Evolutionary conservation across 37 sponge, comb jelly and placozoan genomes (phyloP).

Genomic region (Hexactinellida sp.): DNA sequence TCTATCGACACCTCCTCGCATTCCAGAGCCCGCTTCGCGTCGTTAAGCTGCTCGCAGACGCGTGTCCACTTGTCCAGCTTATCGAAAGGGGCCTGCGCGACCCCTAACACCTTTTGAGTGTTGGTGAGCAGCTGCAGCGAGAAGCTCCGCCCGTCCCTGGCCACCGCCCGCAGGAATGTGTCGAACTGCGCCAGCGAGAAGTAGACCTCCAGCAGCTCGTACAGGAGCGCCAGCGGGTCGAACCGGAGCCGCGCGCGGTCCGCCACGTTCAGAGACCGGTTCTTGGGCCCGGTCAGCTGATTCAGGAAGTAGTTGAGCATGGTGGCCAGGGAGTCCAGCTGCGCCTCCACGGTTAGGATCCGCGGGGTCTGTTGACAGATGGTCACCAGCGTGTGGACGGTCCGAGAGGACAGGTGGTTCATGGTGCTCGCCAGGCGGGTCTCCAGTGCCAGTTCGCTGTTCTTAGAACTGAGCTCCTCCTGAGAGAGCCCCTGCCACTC

Average conservation of each 20-base stretch:
- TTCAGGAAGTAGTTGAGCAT: slow-evolving; percentile 88
- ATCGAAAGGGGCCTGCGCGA: background rate
- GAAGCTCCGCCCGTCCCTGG: slow-evolving; percentile 73
- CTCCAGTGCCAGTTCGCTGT: slow-evolving; percentile 37
- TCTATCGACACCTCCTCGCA: background rate
- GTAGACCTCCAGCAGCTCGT: slow-evolving; percentile 52
- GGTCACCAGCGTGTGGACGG: slow-evolving; percentile 46
- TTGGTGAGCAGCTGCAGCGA: slow-evolving; percentile 54
- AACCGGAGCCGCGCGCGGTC: slow-evolving; percentile 60
- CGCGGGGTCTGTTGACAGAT: background rate
- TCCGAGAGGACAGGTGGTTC: slow-evolving; percentile 47
- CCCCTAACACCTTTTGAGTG: slow-evolving; percentile 32
- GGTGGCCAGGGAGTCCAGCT: slow-evolving; percentile 80
- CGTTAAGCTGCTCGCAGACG: background rate
- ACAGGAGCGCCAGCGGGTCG: slow-evolving; percentile 58
- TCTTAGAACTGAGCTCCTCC: slow-evolving; percentile 41
- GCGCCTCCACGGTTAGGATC: slow-evolving; percentile 11
- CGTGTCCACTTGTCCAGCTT: background rate
- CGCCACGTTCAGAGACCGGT: slow-evolving; percentile 59
- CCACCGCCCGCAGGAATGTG: slow-evolving; percentile 67
- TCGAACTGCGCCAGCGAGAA: slow-evolving; percentile 44
- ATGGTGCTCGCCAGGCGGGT: slow-evolving; percentile 43
- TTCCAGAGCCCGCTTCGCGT: background rate
- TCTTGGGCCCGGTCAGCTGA: slow-evolving; percentile 80
- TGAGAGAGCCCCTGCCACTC: slow-evolving; percentile 36